These are phyloP conservation scores for Liparis tanakae DNA, from an alignment of 2,797 vertebrate species.

Conservation along the genomic window DNA sequence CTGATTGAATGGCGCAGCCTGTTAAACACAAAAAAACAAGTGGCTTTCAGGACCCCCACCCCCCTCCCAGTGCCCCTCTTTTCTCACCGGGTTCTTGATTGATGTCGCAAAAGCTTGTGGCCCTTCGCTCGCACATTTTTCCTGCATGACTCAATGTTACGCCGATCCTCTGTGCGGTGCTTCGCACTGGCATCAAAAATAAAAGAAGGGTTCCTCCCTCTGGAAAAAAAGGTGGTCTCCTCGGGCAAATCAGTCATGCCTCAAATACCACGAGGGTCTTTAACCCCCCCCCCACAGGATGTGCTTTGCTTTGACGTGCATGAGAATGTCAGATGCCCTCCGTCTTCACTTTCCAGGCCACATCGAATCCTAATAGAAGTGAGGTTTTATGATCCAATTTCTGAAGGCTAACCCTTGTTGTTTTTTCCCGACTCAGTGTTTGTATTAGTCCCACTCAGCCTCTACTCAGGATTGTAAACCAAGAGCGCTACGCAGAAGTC, in stretches of 20 bases:
- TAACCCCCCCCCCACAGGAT: constrained; percentile 32
- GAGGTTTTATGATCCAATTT: constrained; percentile 34
- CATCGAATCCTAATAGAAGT: constrained; percentile 29
- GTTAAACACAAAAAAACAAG: constrained; percentile 65
- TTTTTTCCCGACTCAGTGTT: constrained; percentile 9
- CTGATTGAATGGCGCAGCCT: constrained; percentile 44
- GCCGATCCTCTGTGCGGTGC: constrained; percentile 38
- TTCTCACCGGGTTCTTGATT: constrained; percentile 64
- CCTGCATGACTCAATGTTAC: constrained; percentile 73
- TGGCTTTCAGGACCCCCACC: constrained; percentile 58
- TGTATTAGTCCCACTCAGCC: constrained; percentile 24
- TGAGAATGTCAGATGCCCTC: constrained; percentile 59
- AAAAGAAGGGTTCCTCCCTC: constrained; percentile 51
- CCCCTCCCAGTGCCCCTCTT: constrained; percentile 48
- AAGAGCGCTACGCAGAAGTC: constrained; percentile 58
- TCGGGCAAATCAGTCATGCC: constrained; percentile 60
- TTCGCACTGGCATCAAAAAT: constrained; percentile 53
- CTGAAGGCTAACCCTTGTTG: constrained; percentile 1
- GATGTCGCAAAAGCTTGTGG: constrained; percentile 65
- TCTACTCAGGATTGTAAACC: constrained; percentile 57
- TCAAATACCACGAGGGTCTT: constrained; percentile 51
- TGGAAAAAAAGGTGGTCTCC: constrained; percentile 50
- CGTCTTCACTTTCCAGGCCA: constrained; percentile 62
- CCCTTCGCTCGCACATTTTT: constrained; percentile 59
- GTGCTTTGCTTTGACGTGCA: constrained; percentile 45